Evolutionary conservation across 2,797 vertebrate genomes (phyloP).

Genomic region (Etheostoma nigrum): DNA sequence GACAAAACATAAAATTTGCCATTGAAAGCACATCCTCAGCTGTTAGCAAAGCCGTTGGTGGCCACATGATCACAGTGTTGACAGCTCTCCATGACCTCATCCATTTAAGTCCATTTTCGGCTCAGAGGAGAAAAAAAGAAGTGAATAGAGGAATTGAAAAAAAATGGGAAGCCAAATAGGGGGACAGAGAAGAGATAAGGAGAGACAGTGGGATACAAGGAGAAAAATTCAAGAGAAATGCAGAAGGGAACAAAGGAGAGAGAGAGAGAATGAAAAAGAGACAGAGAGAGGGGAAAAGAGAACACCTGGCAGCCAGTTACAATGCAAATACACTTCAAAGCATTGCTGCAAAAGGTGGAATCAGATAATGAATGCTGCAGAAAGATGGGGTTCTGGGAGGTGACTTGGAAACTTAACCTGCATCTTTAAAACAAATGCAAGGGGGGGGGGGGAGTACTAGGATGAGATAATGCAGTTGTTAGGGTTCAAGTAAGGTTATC

Average conservation of each 20-base stretch:
- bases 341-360: constrained; percentile 54
- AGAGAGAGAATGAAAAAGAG: constrained; percentile 32
- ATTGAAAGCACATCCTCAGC: constrained; percentile 67
- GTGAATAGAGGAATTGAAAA: constrained; percentile 57
- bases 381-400: constrained; percentile 42
- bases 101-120: constrained; percentile 81
- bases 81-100: constrained; percentile 85
- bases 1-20: constrained; percentile 55
- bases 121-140: constrained; percentile 64
- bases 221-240: constrained; percentile 30
- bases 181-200: constrained; percentile 57
- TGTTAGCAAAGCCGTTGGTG: constrained; percentile 71
- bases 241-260: constrained; percentile 40
- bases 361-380: constrained; percentile 41
- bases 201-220: constrained; percentile 41
- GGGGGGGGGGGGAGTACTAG: not conserved
- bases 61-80: constrained; percentile 85
- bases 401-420: constrained; percentile 58
- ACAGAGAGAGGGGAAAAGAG: constrained; percentile 20
- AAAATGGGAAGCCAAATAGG: constrained; percentile 62
- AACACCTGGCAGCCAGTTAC: constrained; percentile 65
- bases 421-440: constrained; percentile 49
- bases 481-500: constrained; percentile 48
- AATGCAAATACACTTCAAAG: constrained; percentile 77
- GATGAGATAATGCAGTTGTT: constrained; percentile 1